Percentiles rank a stretch among this genome's conserved stretches.
phyloP scores from a whole-genome alignment of 1,140 invertebrate species.

The Drosophila sechellia region DNA sequence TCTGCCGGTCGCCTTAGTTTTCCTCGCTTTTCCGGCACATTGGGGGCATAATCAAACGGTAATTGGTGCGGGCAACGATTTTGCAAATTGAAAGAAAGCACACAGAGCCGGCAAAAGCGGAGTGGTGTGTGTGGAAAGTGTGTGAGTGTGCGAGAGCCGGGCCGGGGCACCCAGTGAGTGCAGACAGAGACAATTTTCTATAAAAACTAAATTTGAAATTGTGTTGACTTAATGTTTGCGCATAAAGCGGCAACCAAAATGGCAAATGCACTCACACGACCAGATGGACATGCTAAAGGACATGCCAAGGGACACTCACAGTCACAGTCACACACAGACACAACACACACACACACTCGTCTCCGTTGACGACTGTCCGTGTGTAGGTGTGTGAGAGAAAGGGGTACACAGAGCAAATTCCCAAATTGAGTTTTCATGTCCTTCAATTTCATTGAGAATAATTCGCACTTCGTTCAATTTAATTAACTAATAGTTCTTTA shows the following conservation, averaged over 20 bases:
- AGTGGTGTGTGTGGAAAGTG: too few species aligned
- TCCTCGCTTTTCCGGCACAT: conserved; percentile 44
- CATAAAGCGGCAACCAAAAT: conserved; percentile 73
- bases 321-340: neutral
- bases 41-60: conserved; percentile 68
- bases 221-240: conserved; percentile 80
- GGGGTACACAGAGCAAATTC: conserved; percentile 1
- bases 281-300: conserved; percentile 57
- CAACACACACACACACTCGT: conserved; percentile 4
- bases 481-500: too few species aligned
- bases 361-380: neutral
- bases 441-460: neutral
- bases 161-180: neutral
- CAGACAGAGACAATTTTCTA: conserved; percentile 71
- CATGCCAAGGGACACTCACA: conserved; percentile 41
- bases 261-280: conserved; percentile 73
- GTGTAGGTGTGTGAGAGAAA: neutral
- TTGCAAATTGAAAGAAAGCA: conserved; percentile 76
- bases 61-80: conserved; percentile 79
- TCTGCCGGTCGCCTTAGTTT: neutral
- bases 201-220: conserved; percentile 81
- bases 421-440: neutral
- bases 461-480: too few species aligned
- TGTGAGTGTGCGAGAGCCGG: too few species aligned
- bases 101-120: conserved; percentile 3